Base-by-base conservation (phyloP, 2,797 vertebrate species). In the Ataeniobius toweri region DNA sequence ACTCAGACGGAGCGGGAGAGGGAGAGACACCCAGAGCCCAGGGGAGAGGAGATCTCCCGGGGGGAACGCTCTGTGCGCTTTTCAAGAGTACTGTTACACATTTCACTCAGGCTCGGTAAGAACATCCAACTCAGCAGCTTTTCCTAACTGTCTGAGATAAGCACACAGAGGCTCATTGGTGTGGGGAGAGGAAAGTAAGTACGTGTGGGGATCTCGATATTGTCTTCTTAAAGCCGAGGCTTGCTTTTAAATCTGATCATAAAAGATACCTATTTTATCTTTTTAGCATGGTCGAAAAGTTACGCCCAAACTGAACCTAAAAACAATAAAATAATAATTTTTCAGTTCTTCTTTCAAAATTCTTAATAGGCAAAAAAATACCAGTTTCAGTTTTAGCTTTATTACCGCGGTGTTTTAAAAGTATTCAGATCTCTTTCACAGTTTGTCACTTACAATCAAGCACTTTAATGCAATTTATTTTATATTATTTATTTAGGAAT, bases 81-180 rank as follows among this genome's bases (percentile, higher is more conserved):
- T 93, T 92, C 86, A 89, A 88, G 94, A 94, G 91, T 93, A 90
- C 63, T 77, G 90, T 94, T 93, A 92, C 93, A 93, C 89, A 87
- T 91, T 88, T 89, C 81, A 80, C 56, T 86, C 79, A 73, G 85
- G 83, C 79, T 83, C 46, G 48, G 80, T 83, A 79, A 85, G 90
- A 93, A 91, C 82, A 86, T 89, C 81, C 89, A 84, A 73, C 86
- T 93, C 91, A 93, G 94, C 92, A 90, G 85, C 85, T 93, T 92
- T 83, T 83, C 70, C 76, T 51, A 81, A 72, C 55, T 31, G 22
- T 74, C 79, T 55, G 76, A 83, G 67, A 74, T 75, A 44, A 76
- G 81, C 28, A 13, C 76, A 2, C 81, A 59, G 75, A 71, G 71
- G 77, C 81, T 78, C 36, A 16, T 58, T n/a, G 28, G 73, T 55